Conservation (phyloP, 2,113 vertebrate genomes). For the Nothobranchius furzeri region DNA sequence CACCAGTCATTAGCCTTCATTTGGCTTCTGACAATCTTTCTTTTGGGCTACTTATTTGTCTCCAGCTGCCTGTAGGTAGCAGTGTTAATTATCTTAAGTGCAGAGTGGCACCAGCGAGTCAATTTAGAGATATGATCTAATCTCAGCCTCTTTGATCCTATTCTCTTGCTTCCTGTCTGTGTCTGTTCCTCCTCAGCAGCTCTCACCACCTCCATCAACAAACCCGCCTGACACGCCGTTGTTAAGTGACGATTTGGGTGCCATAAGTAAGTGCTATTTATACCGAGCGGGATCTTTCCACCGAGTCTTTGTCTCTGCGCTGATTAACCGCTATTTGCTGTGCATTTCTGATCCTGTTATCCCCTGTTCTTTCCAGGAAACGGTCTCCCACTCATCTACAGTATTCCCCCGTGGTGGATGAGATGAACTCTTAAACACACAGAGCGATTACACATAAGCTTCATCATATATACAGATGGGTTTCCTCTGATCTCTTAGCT, state of each 20-base stretch:
- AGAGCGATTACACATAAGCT: slow-evolving; percentile 61
- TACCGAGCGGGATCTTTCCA: slow-evolving; percentile 19
- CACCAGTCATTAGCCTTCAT: slow-evolving; percentile 3
- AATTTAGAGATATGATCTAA: slow-evolving; percentile 69
- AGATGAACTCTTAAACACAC: slow-evolving; percentile 62
- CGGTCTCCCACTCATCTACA: slow-evolving; percentile 24
- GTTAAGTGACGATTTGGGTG: slow-evolving; percentile 25
- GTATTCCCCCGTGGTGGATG: slow-evolving; percentile 43
- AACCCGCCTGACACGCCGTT: slow-evolving; percentile 16
- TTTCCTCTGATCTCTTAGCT: slow-evolving; percentile 63
- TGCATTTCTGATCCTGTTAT: slow-evolving; percentile 50
- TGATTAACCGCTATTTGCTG: slow-evolving; percentile 62
- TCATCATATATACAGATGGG: slow-evolving; percentile 65
- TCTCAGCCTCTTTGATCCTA: slow-evolving; percentile 58
- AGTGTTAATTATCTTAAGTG: slow-evolving; percentile 65
- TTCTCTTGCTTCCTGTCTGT: slow-evolving; percentile 55
- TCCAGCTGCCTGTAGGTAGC: slow-evolving; percentile 35
- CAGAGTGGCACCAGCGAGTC: slow-evolving; percentile 59
- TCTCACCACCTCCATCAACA: slow-evolving; percentile 39
- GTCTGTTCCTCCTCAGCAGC: slow-evolving; percentile 20
- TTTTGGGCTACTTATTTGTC: slow-evolving; percentile 25
- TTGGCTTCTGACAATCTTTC: slow-evolving; percentile 19
- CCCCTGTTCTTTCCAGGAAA: slow-evolving; percentile 57
- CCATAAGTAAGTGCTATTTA: slow-evolving; percentile 57
- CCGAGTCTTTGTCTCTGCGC: slow-evolving; percentile 40